Conservation (phyloP, 2,888 invertebrate genomes). For the Campoplex nolae region DNA sequence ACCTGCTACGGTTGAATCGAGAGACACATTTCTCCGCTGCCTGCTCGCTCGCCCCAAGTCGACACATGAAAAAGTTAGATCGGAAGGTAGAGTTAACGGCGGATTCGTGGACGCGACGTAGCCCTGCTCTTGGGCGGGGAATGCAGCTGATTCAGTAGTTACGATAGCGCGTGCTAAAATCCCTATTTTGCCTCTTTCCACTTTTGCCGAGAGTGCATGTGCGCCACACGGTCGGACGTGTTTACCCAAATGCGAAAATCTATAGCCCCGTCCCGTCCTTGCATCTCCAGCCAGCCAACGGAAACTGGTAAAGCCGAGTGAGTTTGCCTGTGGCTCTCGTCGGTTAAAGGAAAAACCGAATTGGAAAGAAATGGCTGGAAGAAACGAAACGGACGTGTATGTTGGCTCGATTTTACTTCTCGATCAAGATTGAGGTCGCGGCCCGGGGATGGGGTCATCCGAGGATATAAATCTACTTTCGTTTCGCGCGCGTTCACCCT, state of each 20-base stretch:
- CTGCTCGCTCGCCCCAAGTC: background rate
- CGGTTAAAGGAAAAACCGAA: constrained; percentile 52
- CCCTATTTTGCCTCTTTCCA: constrained; percentile 53
- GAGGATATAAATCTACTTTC: constrained; percentile 36
- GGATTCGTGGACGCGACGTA: constrained; percentile 37
- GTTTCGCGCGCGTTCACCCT: too few species aligned
- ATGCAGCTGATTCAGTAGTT: constrained; percentile 40
- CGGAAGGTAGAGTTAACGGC: constrained; percentile 55
- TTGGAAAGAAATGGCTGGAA: constrained; percentile 62
- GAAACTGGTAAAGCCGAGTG: background rate
- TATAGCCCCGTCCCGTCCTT: constrained; percentile 46
- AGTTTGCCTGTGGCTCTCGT: constrained; percentile 13
- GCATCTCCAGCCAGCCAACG: constrained; percentile 2
- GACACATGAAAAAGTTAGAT: constrained; percentile 57
- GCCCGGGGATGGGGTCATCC: constrained; percentile 28
- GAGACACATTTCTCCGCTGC: constrained; percentile 60
- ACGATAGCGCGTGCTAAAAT: constrained; percentile 59
- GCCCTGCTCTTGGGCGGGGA: constrained; percentile 13
- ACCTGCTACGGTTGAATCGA: background rate
- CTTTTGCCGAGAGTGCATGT: constrained; percentile 50
- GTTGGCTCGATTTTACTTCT: constrained; percentile 47
- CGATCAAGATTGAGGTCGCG: constrained; percentile 58
- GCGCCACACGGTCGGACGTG: constrained; percentile 63
- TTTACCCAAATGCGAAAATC: constrained; percentile 69
- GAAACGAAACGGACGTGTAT: constrained; percentile 63